Evolutionary conservation across 2,797 vertebrate species (phyloP).

Genomic region (Phataginus tetradactyla): DNA sequence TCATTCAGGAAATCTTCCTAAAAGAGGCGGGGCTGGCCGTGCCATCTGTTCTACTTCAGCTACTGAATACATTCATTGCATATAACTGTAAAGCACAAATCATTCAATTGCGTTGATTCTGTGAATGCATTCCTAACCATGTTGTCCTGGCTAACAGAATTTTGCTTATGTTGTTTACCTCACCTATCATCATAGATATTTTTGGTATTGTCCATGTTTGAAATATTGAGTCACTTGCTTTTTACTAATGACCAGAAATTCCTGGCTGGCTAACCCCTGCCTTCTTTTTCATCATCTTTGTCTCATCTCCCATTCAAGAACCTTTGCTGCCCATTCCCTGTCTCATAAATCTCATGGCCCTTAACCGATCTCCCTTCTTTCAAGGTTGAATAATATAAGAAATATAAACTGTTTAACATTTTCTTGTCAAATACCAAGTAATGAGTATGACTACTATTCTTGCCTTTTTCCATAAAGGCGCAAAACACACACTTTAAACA

Average conservation of each 20-base stretch:
- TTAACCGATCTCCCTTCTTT: not conserved
- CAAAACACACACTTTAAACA: not conserved
- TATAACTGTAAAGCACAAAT: not conserved
- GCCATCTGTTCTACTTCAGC: not conserved
- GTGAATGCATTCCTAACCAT: not conserved
- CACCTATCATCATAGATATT: not conserved
- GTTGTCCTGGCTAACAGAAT: not conserved
- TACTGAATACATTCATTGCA: not conserved
- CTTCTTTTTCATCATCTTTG: not conserved
- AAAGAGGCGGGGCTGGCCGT: not conserved
- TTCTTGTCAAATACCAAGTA: not conserved
- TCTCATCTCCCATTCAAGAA: not conserved
- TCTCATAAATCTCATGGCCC: not conserved
- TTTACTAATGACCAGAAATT: not conserved
- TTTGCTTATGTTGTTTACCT: not conserved
- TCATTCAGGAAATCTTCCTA: not conserved
- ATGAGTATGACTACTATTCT: not conserved
- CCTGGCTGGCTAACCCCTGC: not conserved
- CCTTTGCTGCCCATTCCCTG: not conserved
- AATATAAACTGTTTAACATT: not conserved
- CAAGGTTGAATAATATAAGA: not conserved
- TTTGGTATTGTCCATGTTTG: constrained; percentile 13
- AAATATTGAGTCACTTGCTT: not conserved
- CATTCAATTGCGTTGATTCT: not conserved
- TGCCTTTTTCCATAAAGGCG: not conserved